These are phyloP conservation scores for Tupaia tana DNA, from an alignment of 2,113 vertebrate species.

Conservation along the genomic window DNA sequence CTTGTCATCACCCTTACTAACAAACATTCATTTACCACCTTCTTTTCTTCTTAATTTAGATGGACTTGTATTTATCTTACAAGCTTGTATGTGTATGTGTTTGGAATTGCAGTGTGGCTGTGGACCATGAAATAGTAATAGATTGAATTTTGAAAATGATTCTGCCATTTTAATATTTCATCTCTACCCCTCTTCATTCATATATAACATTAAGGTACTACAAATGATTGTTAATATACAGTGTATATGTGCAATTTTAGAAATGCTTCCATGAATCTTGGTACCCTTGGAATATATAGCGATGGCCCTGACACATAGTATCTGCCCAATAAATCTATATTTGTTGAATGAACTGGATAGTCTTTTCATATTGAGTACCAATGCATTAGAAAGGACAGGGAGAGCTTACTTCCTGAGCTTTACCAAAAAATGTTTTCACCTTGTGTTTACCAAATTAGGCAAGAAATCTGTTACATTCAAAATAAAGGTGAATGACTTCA, in stretches of 20 bases:
- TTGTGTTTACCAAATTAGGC: not conserved
- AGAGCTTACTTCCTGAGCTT: not conserved
- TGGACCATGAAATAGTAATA: not conserved
- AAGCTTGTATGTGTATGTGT: not conserved
- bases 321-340: not conserved
- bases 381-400: not conserved
- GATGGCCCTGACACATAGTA: not conserved
- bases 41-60: not conserved
- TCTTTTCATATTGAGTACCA: not conserved
- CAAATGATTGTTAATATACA: not conserved
- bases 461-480: slow-evolving; percentile 14
- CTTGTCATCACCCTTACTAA: not conserved
- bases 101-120: not conserved
- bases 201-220: not conserved
- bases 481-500: not conserved
- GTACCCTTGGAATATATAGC: not conserved
- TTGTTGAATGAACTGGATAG: not conserved
- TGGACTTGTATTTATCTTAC: not conserved
- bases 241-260: not conserved
- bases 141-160: not conserved
- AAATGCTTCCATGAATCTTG: not conserved
- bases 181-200: not conserved
- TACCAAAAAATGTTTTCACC: not conserved
- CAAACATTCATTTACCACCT: not conserved
- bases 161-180: not conserved